Conservation (phyloP, 2,888 invertebrate species). For the Campaea margaritaria region DNA sequence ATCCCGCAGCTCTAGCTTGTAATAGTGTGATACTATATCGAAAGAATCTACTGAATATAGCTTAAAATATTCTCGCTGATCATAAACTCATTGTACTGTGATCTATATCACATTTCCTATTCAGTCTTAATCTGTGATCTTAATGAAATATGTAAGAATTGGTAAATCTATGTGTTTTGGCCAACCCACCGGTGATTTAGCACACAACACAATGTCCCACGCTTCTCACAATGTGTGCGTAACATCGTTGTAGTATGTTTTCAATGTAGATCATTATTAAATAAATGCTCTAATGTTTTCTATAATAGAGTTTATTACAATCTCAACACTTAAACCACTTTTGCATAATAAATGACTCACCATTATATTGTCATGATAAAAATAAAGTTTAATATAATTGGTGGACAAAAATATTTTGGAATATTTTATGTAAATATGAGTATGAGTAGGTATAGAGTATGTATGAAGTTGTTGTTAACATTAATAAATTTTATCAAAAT, state of each 20-base stretch:
- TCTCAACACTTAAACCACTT: constrained; percentile 27
- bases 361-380: constrained; percentile 29
- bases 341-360: constrained; percentile 38
- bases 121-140: constrained; percentile 81
- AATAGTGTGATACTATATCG: constrained; percentile 59
- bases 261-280: background rate
- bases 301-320: constrained; percentile 11
- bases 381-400: constrained; percentile 53
- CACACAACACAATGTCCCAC: constrained; percentile 23
- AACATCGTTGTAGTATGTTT: background rate
- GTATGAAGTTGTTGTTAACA: constrained; percentile 75
- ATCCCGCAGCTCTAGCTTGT: constrained; percentile 44
- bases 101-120: constrained; percentile 74
- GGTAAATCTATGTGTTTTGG: constrained; percentile 66
- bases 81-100: constrained; percentile 62
- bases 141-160: constrained; percentile 70
- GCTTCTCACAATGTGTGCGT: constrained; percentile 35
- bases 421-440: constrained; percentile 73
- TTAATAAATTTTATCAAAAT: constrained; percentile 67
- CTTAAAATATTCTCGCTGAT: constrained; percentile 56
- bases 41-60: constrained; percentile 56
- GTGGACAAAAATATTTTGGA: constrained; percentile 72
- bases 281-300: background rate
- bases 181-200: constrained; percentile 67
- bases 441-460: constrained; percentile 57